These are phyloP conservation scores for Zaprionus taronus DNA, from an alignment of 1,140 invertebrate species.

Conservation along the genomic window DNA sequence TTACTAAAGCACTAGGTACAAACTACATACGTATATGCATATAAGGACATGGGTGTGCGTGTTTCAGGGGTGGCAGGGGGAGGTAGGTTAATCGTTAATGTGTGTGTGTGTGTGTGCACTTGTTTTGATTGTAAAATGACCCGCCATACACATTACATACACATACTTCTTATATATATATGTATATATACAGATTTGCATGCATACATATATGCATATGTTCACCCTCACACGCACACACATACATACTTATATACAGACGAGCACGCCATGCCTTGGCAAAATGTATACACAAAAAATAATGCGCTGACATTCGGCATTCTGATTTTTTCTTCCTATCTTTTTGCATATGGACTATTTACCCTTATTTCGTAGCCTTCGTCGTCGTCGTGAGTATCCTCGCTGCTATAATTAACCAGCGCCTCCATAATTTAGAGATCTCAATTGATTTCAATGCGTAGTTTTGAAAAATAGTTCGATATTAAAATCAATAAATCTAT, in stretches of 20 bases:
- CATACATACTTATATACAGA: slow-evolving; percentile 30
- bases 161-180: slow-evolving; percentile 20
- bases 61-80: neutral
- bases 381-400: slow-evolving; percentile 86
- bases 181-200: neutral
- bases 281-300: slow-evolving; percentile 59
- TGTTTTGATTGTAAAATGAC: slow-evolving; percentile 29
- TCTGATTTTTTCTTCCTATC: slow-evolving; percentile 25
- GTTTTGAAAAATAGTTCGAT: slow-evolving; percentile 16
- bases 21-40: slow-evolving; percentile 48
- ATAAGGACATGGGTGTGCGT: neutral
- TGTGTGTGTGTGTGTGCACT: slow-evolving; percentile 4
- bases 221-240: slow-evolving; percentile 19
- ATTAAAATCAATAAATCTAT: slow-evolving; percentile 56
- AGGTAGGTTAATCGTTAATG: neutral
- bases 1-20: slow-evolving; percentile 76
- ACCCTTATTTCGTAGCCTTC: slow-evolving; percentile 77
- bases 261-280: slow-evolving; percentile 35
- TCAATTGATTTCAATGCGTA: slow-evolving; percentile 17
- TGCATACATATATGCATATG: slow-evolving; percentile 20
- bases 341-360: slow-evolving; percentile 58
- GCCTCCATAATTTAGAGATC: slow-evolving; percentile 85
- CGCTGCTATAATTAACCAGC: slow-evolving; percentile 87
- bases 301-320: slow-evolving; percentile 50
- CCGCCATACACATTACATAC: slow-evolving; percentile 18